Base-by-base conservation (phyloP, 2,113 vertebrate genomes). In the Tyrannus savana region DNA sequence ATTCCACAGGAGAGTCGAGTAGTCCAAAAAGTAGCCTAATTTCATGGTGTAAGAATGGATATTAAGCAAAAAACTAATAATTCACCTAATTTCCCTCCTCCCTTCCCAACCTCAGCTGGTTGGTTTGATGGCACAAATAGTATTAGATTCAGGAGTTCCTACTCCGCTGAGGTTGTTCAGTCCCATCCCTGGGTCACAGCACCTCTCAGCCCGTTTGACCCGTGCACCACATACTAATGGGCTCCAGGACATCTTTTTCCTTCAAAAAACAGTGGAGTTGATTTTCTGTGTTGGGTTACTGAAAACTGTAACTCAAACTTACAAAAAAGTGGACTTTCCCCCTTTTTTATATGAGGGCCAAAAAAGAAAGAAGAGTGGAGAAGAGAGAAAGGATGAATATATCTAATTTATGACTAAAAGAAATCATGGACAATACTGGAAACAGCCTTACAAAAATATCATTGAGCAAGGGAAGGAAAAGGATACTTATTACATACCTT, bases 91-190 rank as follows among this genome's bases (percentile, higher is more conserved):
- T 69, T 77, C 11, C 25, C 12, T 62, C 33, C 67, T 77, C n/a
- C 2, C 2, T 77, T 74, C 64, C 46, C 30, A 60, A 4, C 18
- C 33, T 68, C 30, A 47, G 42, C 23, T 66, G 39, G n/a, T 13
- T 91, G 31, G 44, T 89, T 93, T 73, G 62, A 42, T 47, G 18
- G 69, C 37, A 78, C 23, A 76, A 66, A 28, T 4, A 42, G 24
- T 24, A 73, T 31, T 55, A 73, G 27, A 27, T 6, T 33, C 44
- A 74, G 55, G 33, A 31, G 6, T 27, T 74, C 37, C 46, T 56
- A 5, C 19, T 52, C 27, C 0, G 0, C 30, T 33, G 39, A n/a
- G n/a, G 9, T 28, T 63, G 30, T 19, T 60, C 78, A 46, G 22
- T 42, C 33, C 53, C 39, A 63, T 28, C 49, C 58, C 25, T 55